These are phyloP conservation scores for Cuculus canorus DNA, from an alignment of 2,797 vertebrate species.

Conservation along the genomic window DNA sequence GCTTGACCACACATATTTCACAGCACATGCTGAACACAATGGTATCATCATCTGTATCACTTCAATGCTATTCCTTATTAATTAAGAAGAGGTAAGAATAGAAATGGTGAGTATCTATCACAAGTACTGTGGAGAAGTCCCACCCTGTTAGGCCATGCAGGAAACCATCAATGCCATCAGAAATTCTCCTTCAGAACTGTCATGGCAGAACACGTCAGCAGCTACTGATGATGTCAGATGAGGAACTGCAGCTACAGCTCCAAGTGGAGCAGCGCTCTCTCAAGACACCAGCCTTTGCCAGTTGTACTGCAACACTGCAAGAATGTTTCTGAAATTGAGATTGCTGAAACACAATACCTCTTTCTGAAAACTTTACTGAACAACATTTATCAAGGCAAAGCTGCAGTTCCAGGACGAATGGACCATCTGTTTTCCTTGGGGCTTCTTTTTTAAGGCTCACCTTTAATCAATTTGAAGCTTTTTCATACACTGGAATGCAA, in stretches of 20 bases:
- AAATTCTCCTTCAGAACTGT: constrained; percentile 54
- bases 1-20: not conserved
- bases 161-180: constrained; percentile 5
- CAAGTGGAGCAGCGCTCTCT: not conserved
- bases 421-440: constrained; percentile 41
- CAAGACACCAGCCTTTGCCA: not conserved
- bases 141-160: not conserved
- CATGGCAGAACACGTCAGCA: constrained; percentile 22
- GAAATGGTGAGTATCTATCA: not conserved
- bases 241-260: constrained; percentile 54
- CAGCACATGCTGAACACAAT: not conserved
- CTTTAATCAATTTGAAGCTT: constrained; percentile 14
- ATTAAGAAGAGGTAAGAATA: not conserved
- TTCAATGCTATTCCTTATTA: not conserved
- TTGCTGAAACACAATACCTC: constrained; percentile 33
- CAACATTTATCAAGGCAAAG: constrained; percentile 47
- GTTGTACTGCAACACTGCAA: not conserved
- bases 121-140: not conserved
- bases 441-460: constrained; percentile 1
- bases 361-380: constrained; percentile 36
- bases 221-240: constrained; percentile 41
- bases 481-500: constrained; percentile 13
- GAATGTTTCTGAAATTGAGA: constrained; percentile 55
- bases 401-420: constrained; percentile 38
- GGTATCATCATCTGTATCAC: not conserved